A percentile compares a stretch with the other conserved stretches of the same genome.
These are phyloP conservation scores for Coremacera marginata DNA, from an alignment of 2,888 invertebrate species.

Conservation along the genomic window DNA sequence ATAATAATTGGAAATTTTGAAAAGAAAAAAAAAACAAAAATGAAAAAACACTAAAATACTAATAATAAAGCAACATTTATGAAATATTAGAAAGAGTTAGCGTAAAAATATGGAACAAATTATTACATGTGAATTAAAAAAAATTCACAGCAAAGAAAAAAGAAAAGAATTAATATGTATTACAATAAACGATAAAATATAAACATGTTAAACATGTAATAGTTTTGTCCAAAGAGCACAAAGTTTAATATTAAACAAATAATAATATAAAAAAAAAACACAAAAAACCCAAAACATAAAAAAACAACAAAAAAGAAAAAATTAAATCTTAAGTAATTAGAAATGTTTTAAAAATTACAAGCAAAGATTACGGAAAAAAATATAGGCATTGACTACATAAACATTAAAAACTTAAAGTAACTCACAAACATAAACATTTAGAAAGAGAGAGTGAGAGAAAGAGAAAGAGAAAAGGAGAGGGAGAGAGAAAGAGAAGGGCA, in stretches of 20 bases:
- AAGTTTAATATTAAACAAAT: conserved; percentile 15
- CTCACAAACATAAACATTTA: no score
- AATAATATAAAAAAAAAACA: neutral
- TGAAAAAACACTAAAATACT: neutral
- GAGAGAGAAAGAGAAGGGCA: no score
- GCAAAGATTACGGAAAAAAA: neutral
- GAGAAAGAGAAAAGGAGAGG: no score
- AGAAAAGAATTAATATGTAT: neutral
- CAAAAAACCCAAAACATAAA: neutral
- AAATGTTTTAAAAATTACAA: neutral
- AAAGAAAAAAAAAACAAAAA: conserved; percentile 6
- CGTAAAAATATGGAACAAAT: conserved; percentile 8
- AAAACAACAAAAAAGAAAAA: neutral
- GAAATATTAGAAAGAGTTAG: neutral
- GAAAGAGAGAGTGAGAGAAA: no score
- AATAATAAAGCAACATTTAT: neutral
- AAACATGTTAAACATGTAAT: conserved; percentile 18
- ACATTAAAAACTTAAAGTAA: no score
- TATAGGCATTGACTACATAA: neutral
- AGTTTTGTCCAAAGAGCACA: conserved; percentile 19
- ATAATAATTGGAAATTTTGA: neutral
- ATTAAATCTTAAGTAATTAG: no score
- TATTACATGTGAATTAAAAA: conserved; percentile 14
- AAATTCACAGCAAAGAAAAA: neutral
- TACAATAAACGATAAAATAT: neutral